These are phyloP conservation scores for Gambusia holbrooki DNA, from an alignment of 2,113 vertebrate genomes.

Conservation along the genomic window DNA sequence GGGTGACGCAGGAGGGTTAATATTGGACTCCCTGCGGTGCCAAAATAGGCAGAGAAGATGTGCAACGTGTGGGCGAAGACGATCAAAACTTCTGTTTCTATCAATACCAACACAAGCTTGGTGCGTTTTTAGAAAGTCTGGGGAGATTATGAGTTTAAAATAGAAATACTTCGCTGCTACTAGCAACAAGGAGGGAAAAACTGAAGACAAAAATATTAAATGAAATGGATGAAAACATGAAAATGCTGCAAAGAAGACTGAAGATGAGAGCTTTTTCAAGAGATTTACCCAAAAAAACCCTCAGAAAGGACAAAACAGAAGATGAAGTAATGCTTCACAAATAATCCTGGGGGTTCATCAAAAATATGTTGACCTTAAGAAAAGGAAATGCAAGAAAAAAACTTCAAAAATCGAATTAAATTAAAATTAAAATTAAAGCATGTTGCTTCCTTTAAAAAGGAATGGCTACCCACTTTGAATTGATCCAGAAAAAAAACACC, in stretches of 20 bases:
- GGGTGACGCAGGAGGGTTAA: slow-evolving; percentile 54
- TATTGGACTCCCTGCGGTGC: slow-evolving; percentile 38
- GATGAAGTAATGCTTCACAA: background rate
- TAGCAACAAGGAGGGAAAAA: background rate
- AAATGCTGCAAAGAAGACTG: background rate
- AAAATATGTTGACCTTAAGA: background rate
- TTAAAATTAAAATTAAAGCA: too few relatives aligned
- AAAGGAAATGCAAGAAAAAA: background rate
- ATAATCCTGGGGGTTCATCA: background rate
- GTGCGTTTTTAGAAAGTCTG: background rate
- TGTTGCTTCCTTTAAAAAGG: too few relatives aligned
- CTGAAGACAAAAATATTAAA: background rate
- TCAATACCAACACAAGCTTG: background rate
- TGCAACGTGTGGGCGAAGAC: background rate
- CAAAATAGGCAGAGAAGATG: slow-evolving; percentile 28
- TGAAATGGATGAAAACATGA: background rate
- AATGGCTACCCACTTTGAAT: too few relatives aligned
- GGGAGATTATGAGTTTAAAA: background rate
- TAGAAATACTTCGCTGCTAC: background rate
- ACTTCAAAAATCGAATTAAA: background rate
- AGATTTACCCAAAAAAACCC: background rate
- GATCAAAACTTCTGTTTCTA: background rate
- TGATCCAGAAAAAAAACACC: too few relatives aligned
- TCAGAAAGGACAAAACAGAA: background rate
- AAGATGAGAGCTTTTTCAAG: background rate